Base-by-base conservation (phyloP, 1,140 invertebrate species). In the Antheraea pernyi region DNA sequence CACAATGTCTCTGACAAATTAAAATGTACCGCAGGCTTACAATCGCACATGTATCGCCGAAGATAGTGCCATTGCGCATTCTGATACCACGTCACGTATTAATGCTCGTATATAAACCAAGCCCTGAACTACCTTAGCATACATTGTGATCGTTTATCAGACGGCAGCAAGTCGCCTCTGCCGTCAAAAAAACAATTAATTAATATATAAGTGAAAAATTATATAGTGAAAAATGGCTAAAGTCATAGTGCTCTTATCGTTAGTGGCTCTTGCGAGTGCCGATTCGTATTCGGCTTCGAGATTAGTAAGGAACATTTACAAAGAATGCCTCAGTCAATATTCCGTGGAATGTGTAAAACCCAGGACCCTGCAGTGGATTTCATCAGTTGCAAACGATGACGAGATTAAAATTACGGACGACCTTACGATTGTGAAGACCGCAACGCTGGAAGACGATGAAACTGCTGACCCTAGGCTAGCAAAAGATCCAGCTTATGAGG, bases 331-430 rank as follows among this genome's bases (percentile, higher is more conserved):
- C 13, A 94, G 94, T 77, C 93, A 94, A 75, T 94, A 95, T 77
- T 95, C 94, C 59, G 88, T 94, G 63, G 92, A 93, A 65, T 97
- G 96, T 88, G 95, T 95, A 53, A 96, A 96, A 78, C 96, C 96
- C 10, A 96, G 96, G 86, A 94, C 96, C 16, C 83, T 97, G 71
- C 91, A 94, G 61, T 97, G 96, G 93, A 93, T 97, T 58, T 95
- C 94, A 71, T 89, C 94, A 22, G 95, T 95, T 5, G 88, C 93
- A 30, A 93, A 95, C 70, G 93, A 95, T 75, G 94, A 96, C 42
- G 94, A 94, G 78, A 94, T 97, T 69, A 94, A 93, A 18, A 94
- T 97, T 60, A 97, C 96, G 2, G 94, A 96, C 6, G 95, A 97
- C 75, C 88, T 97, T 58, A 92, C 94, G 4, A 93, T 97, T 53